Base-by-base conservation (phyloP, 2,888 invertebrate species). In the Azorinus chamasolen region DNA sequence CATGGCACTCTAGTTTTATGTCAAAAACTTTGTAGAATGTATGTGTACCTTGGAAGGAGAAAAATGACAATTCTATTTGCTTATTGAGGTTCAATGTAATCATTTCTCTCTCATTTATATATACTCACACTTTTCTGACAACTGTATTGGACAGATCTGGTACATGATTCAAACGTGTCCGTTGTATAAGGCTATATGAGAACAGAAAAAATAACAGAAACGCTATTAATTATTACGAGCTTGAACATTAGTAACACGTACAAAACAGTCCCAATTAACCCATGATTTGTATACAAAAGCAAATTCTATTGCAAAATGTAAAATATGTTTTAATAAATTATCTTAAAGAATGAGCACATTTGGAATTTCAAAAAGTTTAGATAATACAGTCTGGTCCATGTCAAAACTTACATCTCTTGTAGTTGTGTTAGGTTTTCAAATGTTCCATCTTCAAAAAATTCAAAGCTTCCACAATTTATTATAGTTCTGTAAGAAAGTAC, bases 381-480 rank as follows among this genome's bases (percentile, higher is more conserved):
- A 10, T 14, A 27, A 2, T 16, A 45, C 66, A n/a, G n/a, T n/a
- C n/a, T n/a, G n/a, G n/a, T n/a, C n/a, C n/a, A n/a, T n/a, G n/a
- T n/a, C n/a, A n/a, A n/a, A n/a, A 83, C 86, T 79, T 63, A 86
- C 86, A 86, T 45, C 66, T 75, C 77, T 27, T 53, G 46, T 14
- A 84, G 55, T 32, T 62, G 66, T 1, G 83, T 85, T 6, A 86
- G 77, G 54, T 88, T 80, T 53, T 78, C 84, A 78, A 88, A 87
- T 1, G 84, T 83, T 10, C 71, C 77, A n/a, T 83, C 72, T 43
- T 80, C 83, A 63, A 85, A 83, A 14, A 81, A 54, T 46, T 66
- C 74, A 58, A 81, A 81, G 50, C 57, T 71, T 5, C 71, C 41
- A 53, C 81, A 81, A 24, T 70, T 78, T n/a, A 78, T 62, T 8